phyloP scores from a whole-genome alignment of 2,797 vertebrate species.

The Lemur catta region DNA sequence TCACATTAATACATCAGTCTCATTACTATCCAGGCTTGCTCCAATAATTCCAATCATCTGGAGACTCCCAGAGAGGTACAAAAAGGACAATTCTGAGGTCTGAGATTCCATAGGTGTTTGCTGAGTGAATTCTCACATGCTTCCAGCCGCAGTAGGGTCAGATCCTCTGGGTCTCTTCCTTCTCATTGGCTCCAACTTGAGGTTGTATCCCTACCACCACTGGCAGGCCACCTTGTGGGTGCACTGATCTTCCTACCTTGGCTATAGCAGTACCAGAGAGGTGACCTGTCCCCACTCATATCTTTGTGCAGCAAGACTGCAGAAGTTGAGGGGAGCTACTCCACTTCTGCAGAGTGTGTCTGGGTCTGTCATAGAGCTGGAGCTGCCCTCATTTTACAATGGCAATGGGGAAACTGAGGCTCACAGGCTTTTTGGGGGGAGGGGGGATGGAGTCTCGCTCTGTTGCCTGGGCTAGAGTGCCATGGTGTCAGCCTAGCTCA shows the following conservation, averaged over 20 bases:
- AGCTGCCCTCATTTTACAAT: background rate
- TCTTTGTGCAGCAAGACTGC: background rate
- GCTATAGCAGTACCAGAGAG: background rate
- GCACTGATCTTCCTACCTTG: background rate
- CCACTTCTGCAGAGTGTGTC: background rate
- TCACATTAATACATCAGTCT: background rate
- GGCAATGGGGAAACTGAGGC: background rate
- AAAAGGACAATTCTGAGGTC: background rate
- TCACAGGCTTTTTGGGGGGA: background rate
- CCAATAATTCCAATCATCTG: background rate
- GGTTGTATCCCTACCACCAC: background rate
- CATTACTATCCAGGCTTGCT: background rate
- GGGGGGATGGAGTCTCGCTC: no score
- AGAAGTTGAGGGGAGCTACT: background rate
- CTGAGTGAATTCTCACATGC: background rate
- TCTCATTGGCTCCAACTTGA: background rate
- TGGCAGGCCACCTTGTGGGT: rapidly evolving
- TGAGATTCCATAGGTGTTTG: background rate
- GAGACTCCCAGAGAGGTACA: background rate
- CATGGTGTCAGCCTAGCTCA: no score
- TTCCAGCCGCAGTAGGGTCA: background rate
- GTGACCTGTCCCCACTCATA: background rate
- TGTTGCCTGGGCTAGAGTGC: no score
- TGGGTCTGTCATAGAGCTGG: background rate
- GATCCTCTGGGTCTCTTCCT: no score